These are phyloP conservation scores for Rhizomys pruinosus DNA, from an alignment of 2,113 vertebrate genomes.

Conservation along the genomic window DNA sequence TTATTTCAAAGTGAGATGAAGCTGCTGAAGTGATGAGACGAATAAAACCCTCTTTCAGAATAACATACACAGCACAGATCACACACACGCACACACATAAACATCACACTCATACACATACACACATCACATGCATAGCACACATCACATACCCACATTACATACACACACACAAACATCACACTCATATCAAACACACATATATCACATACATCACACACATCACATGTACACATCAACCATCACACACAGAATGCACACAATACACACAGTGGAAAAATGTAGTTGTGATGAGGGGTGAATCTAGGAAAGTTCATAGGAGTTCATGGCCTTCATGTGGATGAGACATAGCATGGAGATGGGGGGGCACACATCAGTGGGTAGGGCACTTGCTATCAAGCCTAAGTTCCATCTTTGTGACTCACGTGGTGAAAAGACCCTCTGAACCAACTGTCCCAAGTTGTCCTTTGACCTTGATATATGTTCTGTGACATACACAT, in stretches of 20 bases:
- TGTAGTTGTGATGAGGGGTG: not conserved
- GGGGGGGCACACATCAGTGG: not conserved
- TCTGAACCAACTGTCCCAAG: not conserved
- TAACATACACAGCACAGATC: not conserved
- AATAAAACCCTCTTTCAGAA: conserved; percentile 5
- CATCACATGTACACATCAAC: not conserved
- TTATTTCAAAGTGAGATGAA: not conserved
- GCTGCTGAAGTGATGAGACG: not conserved
- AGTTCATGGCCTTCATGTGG: not conserved
- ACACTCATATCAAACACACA: not conserved
- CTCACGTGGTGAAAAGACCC: not conserved
- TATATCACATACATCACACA: not conserved
- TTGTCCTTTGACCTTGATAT: not conserved
- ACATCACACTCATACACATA: too few relatives aligned
- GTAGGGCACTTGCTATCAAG: too few relatives aligned
- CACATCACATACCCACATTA: not conserved
- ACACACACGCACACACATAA: not conserved
- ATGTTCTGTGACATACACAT: too few relatives aligned
- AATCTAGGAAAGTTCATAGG: not conserved
- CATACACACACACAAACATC: not conserved
- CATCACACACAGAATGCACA: not conserved
- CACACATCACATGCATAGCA: not conserved
- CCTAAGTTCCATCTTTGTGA: not conserved
- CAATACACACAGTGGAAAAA: not conserved
- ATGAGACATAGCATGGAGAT: not conserved